A percentile compares a stretch with the other conserved stretches of the same genome.
phyloP scores from a whole-genome alignment of 1,140 invertebrate species.

The Apis cerana region DNA sequence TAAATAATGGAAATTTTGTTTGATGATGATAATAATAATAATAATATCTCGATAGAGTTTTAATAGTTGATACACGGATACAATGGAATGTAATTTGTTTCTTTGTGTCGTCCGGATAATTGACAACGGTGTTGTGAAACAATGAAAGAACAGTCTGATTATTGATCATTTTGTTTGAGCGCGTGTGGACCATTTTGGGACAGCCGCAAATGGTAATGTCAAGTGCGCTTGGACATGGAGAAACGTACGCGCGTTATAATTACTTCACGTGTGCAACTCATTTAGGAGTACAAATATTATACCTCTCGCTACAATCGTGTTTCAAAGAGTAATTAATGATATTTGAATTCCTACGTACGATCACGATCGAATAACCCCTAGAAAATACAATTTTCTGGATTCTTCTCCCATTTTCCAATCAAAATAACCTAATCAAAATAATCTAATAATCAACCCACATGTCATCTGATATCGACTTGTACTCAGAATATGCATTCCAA shows the following conservation, averaged over 20 bases:
- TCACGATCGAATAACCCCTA: background rate
- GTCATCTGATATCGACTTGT: too few species aligned
- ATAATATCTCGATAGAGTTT: too few species aligned
- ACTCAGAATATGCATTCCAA: too few species aligned
- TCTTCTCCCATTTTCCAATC: too few species aligned
- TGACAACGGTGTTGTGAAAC: background rate
- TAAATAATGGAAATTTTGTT: too few species aligned
- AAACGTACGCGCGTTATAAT: slow-evolving; percentile 25
- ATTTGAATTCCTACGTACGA: background rate
- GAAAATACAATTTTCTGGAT: too few species aligned
- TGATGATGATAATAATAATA: too few species aligned
- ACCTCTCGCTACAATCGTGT: slow-evolving; percentile 47
- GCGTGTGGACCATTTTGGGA: background rate
- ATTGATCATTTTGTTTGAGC: background rate
- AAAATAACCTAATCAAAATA: too few species aligned
- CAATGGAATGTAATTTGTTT: too few species aligned
- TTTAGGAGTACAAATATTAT: slow-evolving; percentile 26
- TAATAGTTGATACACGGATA: too few species aligned
- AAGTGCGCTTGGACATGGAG: slow-evolving; percentile 6
- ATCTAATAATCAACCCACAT: too few species aligned
- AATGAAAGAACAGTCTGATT: background rate
- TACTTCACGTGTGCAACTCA: background rate
- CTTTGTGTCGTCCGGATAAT: too few species aligned
- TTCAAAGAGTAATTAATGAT: slow-evolving; percentile 8
- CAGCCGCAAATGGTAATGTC: slow-evolving; percentile 3